Evolutionary conservation across 2,113 vertebrate genomes (phyloP), one percentile per base, ranked within the genome.

Genomic region (Lepus europaeus): DNA sequence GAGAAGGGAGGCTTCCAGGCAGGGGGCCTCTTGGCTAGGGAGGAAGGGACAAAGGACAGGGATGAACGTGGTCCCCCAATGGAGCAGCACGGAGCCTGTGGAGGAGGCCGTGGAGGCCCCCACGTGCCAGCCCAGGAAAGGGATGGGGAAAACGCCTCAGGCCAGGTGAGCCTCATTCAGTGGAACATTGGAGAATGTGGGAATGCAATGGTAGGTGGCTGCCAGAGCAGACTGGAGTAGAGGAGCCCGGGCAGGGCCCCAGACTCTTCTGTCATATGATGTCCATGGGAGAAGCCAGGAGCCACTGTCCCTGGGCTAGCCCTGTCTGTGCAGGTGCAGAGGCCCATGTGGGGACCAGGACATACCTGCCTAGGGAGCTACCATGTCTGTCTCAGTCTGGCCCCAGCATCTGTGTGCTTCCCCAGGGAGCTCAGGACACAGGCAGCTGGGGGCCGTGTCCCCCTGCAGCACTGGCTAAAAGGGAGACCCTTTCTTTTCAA

Each of bases 271-370:
- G 9, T 29, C 45, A 4, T 1, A 4, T 5, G 70, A 20, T 53
- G 19, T 19, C 79, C 36, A 56, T 0, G 1, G 27, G 88, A 79
- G 22, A 82, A 33, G 59, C 78, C 25, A 9, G 14, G 23, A 45
- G 17, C 11, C 2, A 31, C 16, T 3, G 7, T 5, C 83, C 53
- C 29, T 0, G 59, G 1, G 25, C 19, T 5, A 0, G 7, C 39
- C 22, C 27, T 11, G 49, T 39, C 74, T 77, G 45, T 3, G 36
- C 73, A 73, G 16, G 19, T 20, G 64, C 22, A 29, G 39, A 82
- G 66, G 36, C 14, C 51, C 27, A 17, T 9, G 3, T 0, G 16
- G n/a, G 70, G 39, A 6, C 45, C 6, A 14, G n/a, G 82, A 11
- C 17, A 10, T 23, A 0, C 2, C 1, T 14, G 29, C 66, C 77